Conservation (phyloP, 2,113 vertebrate species). For the Phoenicopterus ruber region DNA sequence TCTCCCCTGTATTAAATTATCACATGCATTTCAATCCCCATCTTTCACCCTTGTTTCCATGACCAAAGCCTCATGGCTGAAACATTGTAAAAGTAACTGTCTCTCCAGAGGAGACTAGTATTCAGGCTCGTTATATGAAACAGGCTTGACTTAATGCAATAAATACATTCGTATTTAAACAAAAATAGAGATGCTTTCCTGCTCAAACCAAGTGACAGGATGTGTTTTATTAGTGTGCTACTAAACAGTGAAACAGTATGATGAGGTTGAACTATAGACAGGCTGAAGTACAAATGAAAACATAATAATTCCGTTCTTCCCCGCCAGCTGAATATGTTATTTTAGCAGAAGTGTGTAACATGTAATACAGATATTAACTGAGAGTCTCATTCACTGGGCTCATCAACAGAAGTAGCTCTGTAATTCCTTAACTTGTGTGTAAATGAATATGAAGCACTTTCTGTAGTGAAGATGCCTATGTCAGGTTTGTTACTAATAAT, state of each 20-base stretch:
- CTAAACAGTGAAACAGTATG: background rate
- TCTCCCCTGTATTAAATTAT: background rate
- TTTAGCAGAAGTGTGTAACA: background rate
- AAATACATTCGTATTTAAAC: background rate
- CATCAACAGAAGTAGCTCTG: background rate
- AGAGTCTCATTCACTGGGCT: background rate
- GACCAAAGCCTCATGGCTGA: background rate
- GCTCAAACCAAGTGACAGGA: background rate
- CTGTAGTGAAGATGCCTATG: background rate
- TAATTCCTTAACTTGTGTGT: background rate
- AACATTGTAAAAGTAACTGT: background rate
- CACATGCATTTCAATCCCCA: background rate
- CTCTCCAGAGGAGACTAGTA: background rate
- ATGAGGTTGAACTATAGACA: background rate
- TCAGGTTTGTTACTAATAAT: background rate
- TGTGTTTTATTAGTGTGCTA: background rate
- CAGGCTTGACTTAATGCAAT: background rate
- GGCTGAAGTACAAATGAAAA: background rate
- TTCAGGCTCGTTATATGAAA: background rate
- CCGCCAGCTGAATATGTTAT: background rate
- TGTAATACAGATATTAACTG: background rate
- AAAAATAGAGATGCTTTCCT: background rate
- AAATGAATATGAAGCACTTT: background rate
- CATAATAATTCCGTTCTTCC: background rate
- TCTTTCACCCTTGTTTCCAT: conserved; percentile 7